phyloP scores from a whole-genome alignment of 2,113 vertebrate species.

The Peromyscus californicus region DNA sequence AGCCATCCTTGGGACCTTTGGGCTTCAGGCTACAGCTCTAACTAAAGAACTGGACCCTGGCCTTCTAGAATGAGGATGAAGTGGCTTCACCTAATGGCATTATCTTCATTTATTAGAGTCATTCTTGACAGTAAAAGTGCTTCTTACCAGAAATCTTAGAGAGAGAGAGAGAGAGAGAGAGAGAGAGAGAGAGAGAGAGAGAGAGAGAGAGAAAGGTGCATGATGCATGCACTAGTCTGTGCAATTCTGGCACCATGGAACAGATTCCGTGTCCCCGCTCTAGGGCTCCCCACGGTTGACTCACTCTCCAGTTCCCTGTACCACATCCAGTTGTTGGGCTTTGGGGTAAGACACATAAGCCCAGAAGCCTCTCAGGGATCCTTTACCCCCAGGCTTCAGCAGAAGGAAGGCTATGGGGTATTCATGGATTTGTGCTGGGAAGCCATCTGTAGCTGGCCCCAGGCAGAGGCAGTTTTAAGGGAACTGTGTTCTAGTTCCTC shows the following conservation, averaged over 20 bases:
- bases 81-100: neutral
- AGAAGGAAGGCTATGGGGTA: neutral
- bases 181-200: neutral
- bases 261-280: neutral
- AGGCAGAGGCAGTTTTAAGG: neutral
- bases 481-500: neutral
- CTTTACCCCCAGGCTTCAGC: accelerated
- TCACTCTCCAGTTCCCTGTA: neutral
- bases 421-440: neutral
- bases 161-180: neutral
- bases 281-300: neutral
- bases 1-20: accelerated
- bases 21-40: neutral
- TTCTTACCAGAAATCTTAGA: neutral
- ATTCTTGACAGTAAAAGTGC: neutral
- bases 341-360: neutral
- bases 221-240: neutral
- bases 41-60: neutral
- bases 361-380: neutral
- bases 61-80: neutral
- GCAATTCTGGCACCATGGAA: neutral
- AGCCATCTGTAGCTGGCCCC: neutral
- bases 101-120: neutral
- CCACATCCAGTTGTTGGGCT: neutral
- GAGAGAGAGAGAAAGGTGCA: neutral